These are phyloP conservation scores for Drosophila trichaetosa DNA, from an alignment of 2,888 invertebrate genomes.

Conservation along the genomic window DNA sequence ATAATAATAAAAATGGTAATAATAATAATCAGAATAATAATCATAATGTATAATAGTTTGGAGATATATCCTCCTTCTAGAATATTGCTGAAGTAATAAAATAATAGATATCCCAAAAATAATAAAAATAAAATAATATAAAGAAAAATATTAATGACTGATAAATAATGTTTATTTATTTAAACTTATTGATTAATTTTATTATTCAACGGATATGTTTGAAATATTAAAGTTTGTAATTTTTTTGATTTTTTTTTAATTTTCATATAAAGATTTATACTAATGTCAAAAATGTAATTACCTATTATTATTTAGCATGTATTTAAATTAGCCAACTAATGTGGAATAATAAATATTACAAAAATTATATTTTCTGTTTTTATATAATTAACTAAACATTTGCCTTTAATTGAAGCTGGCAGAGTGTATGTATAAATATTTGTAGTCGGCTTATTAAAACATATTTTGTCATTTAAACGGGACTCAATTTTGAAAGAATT, in stretches of 20 bases:
- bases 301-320: neutral
- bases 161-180: neutral
- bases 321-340: neutral
- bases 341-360: rapidly evolving
- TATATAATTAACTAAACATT: neutral
- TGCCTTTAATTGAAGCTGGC: neutral
- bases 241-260: neutral
- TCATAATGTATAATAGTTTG: too few relatives aligned
- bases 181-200: rapidly evolving
- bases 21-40: neutral
- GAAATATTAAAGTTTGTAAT: neutral
- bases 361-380: rapidly evolving
- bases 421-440: neutral
- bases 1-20: neutral
- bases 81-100: too few relatives aligned
- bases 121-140: neutral
- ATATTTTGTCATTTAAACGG: neutral
- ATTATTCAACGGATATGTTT: neutral
- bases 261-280: neutral
- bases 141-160: neutral
- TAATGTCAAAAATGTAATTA: rapidly evolving
- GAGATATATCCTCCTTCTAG: too few relatives aligned
- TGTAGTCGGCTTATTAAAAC: neutral
- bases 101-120: too few relatives aligned
- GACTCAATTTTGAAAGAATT: neutral